These are phyloP conservation scores for Clinocottus analis DNA, from an alignment of 2,113 vertebrate species.

Conservation along the genomic window DNA sequence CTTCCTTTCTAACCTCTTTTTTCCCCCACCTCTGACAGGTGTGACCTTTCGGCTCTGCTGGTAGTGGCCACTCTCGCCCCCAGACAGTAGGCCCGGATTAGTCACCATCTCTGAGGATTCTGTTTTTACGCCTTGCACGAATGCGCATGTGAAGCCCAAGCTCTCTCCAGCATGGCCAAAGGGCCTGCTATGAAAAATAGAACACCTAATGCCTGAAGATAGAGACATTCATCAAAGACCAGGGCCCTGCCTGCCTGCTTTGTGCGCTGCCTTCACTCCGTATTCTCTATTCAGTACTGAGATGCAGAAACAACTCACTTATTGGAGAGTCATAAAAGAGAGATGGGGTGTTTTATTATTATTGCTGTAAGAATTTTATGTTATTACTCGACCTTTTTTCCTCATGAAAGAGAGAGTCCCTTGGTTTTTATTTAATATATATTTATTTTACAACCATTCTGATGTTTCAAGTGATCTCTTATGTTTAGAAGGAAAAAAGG, in stretches of 20 bases:
- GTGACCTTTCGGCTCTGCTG: slow-evolving; percentile 80
- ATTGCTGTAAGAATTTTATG: slow-evolving; percentile 55
- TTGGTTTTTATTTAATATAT: slow-evolving; percentile 1
- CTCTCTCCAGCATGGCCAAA: slow-evolving; percentile 70
- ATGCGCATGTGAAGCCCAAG: slow-evolving; percentile 62
- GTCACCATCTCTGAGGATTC: slow-evolving; percentile 75
- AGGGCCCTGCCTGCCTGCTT: slow-evolving; percentile 64
- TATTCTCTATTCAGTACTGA: slow-evolving; percentile 63
- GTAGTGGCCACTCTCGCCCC: slow-evolving; percentile 66
- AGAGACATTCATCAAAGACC: slow-evolving; percentile 84
- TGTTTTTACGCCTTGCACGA: slow-evolving; percentile 53
- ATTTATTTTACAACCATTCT: slow-evolving; percentile 10
- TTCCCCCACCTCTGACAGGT: slow-evolving; percentile 72
- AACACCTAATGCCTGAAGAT: slow-evolving; percentile 84
- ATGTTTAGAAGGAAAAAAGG: slow-evolving; percentile 45
- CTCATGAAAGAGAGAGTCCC: slow-evolving; percentile 35
- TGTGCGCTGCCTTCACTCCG: slow-evolving; percentile 63
- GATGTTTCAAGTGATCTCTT: slow-evolving; percentile 48
- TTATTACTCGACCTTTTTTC: background rate
- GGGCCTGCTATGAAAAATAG: slow-evolving; percentile 83
- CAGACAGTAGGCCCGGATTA: slow-evolving; percentile 75
- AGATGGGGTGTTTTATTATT: slow-evolving; percentile 70
- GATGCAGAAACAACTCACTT: slow-evolving; percentile 77
- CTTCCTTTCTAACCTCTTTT: slow-evolving; percentile 52
- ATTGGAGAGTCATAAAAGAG: slow-evolving; percentile 71